Evolutionary conservation across 2,797 vertebrate genomes (phyloP).

Genomic region (Lutjanus campechanus): DNA sequence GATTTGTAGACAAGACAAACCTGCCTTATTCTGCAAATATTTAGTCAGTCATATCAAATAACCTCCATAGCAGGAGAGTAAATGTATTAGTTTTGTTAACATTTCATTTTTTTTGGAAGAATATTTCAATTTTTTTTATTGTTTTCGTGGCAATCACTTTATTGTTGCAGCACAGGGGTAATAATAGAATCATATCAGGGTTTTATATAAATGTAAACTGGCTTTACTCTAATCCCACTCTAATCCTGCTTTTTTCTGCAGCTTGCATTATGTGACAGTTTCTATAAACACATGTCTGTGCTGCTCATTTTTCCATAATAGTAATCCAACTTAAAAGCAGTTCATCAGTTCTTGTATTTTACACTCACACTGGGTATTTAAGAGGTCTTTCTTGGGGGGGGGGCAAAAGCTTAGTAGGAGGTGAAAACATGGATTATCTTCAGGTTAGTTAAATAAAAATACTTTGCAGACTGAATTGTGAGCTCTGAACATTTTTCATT

Average conservation of each 20-base stretch:
- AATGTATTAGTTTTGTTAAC: background rate
- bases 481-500: no score
- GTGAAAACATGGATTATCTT: background rate
- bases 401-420: background rate
- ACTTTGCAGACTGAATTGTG: no score
- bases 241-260: conserved; percentile 3
- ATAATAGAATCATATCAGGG: conserved; percentile 4
- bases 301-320: background rate
- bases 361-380: background rate
- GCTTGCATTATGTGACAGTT: conserved; percentile 19
- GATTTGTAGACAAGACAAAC: conserved; percentile 65
- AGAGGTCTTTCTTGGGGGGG: background rate
- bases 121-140: conserved; percentile 3
- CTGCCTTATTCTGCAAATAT: conserved; percentile 42
- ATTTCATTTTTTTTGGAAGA: background rate
- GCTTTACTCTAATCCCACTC: conserved; percentile 11
- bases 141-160: background rate
- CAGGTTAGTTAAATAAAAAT: background rate
- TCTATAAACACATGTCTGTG: conserved; percentile 8
- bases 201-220: conserved; percentile 15
- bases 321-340: background rate
- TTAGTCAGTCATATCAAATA: conserved; percentile 21
- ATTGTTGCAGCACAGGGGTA: background rate
- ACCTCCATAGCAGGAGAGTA: conserved; percentile 17
- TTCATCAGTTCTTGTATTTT: background rate